Base-by-base conservation (phyloP, 2,797 vertebrate species). In the Triplophysa bombifrons region DNA sequence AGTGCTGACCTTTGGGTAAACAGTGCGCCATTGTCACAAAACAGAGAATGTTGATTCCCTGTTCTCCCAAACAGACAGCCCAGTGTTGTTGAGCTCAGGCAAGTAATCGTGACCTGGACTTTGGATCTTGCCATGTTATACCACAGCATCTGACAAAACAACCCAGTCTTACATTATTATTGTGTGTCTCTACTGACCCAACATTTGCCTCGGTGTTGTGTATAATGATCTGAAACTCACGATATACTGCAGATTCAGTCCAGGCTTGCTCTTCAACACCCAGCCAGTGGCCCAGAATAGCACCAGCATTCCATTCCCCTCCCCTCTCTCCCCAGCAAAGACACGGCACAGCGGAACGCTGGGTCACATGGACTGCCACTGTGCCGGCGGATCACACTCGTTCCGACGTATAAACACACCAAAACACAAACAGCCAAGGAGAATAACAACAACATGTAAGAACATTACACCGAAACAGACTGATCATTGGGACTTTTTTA, bases 261-360 rank as follows among this genome's bases (percentile, higher is more conserved):
- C 60, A 55, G 74, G 38, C 51, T 78, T 83, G 41, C 50, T 73
- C 72, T 69, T 56, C 67, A 41, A 71, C 73, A 78, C 30, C 78
- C 80, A 85, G 83, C 74, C 68, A 19, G 82, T 86, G 88, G 88
- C 89, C 90, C 86, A 91, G 91, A 93, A 92, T 91, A 93, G 90
- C 89, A 89, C 84, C 80, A 87, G 85, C 90, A 92, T 92, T 91
- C 91, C 91, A 90, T 61, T 46, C 82, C 71, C 75, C 74, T 86
- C 86, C 86, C 86, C 88, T 88, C 87, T 89, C 83, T 82, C 83
- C 56, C 76, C 73, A 58, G 69, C 72, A 80, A 86, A 88, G 81
- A 78, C 82, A 85, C 64, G 56, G 83, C 87, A 87, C 90, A 88
- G 85, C 87, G 89, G 84, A 87, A 85, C 80, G 84, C 46, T 86